phyloP scores from a whole-genome alignment of 2,888 invertebrate species.

The Nomada ruficornis region DNA sequence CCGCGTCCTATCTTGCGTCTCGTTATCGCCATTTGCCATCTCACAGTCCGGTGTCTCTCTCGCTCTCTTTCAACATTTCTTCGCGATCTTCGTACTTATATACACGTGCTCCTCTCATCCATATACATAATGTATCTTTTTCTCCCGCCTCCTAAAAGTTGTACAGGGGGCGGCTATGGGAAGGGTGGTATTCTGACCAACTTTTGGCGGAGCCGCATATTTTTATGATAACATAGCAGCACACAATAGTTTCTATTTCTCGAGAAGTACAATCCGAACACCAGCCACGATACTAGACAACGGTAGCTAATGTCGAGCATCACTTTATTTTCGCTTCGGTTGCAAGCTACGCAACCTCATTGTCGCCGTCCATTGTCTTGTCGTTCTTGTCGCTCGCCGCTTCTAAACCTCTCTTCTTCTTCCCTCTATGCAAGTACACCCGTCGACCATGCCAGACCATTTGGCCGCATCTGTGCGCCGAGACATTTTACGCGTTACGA shows the following conservation, averaged over 20 bases:
- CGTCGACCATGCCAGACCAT: constrained; percentile 60
- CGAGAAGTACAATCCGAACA: no score
- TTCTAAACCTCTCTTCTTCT: constrained; percentile 50
- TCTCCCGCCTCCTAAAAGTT: constrained; percentile 19
- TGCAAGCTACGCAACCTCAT: constrained; percentile 72
- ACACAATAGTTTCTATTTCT: no score
- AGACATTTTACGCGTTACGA: constrained; percentile 66
- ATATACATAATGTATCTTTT: constrained; percentile 50
- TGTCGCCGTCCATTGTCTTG: constrained; percentile 81
- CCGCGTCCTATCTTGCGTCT: constrained; percentile 72
- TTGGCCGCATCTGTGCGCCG: constrained; percentile 64
- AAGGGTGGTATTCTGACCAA: no score
- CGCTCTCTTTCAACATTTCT: neutral
- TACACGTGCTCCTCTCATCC: constrained; percentile 27
- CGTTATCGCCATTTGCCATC: constrained; percentile 75
- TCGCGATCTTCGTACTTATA: constrained; percentile 11
- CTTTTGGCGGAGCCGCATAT: no score
- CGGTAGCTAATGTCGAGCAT: constrained; percentile 66
- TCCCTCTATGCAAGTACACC: constrained; percentile 23
- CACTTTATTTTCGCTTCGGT: constrained; percentile 75
- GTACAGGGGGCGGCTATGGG: no score
- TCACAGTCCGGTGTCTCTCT: constrained; percentile 32
- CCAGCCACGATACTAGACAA: constrained; percentile 24
- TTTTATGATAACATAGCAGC: no score
- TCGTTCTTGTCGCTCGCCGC: constrained; percentile 69